These are phyloP conservation scores for Onychomys leucogaster DNA, from an alignment of 2,797 vertebrate species.

Conservation along the genomic window DNA sequence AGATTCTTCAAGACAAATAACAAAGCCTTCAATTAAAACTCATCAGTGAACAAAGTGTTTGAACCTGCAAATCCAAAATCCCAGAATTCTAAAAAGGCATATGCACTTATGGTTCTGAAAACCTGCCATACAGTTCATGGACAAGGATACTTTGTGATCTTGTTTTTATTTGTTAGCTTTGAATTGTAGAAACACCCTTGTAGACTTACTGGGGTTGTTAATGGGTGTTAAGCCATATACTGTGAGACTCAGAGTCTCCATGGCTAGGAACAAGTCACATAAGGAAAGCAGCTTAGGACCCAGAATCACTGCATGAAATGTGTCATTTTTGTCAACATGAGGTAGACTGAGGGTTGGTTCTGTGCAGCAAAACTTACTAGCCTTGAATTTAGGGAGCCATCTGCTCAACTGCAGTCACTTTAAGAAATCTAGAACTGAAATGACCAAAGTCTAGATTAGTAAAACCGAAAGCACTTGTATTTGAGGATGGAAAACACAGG, in stretches of 20 bases:
- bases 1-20: conserved; percentile 77
- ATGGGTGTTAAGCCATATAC: conserved; percentile 79
- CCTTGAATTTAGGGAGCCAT: conserved; percentile 76
- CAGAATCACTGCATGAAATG: conserved; percentile 76
- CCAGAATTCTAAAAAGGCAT: conserved; percentile 80
- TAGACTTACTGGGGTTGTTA: conserved; percentile 82
- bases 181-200: conserved; percentile 77
- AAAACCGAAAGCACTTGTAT: conserved; percentile 69
- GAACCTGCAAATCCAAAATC: conserved; percentile 70
- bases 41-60: conserved; percentile 66
- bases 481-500: not conserved
- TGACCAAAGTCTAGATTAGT: conserved; percentile 56
- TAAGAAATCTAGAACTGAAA: conserved; percentile 13
- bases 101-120: conserved; percentile 39
- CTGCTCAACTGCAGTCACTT: conserved; percentile 71
- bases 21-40: conserved; percentile 70
- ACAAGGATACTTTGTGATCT: conserved; percentile 74
- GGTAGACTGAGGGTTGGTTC: conserved; percentile 79
- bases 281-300: conserved; percentile 75
- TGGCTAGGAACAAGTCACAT: conserved; percentile 63
- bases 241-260: conserved; percentile 79
- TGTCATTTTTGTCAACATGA: conserved; percentile 43
- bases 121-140: not conserved
- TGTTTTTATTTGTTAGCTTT: conserved; percentile 83
- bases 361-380: conserved; percentile 78